Percentiles rank a stretch among this genome's conserved stretches.
Conservation (phyloP, 2,888 invertebrate species). For the Melangyna quadrimaculata region DNA sequence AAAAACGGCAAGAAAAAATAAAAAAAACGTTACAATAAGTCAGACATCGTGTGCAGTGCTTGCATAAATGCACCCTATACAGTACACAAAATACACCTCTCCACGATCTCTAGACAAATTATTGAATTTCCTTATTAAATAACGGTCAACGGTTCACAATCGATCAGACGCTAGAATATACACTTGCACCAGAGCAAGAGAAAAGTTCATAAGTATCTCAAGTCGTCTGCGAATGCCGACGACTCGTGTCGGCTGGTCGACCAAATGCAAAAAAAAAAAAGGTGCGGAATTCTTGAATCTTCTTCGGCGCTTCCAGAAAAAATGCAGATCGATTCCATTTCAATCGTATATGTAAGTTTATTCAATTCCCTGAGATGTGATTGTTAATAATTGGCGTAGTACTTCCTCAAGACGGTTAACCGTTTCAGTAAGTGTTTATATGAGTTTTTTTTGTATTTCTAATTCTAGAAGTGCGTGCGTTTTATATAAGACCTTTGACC, state of each 20-base stretch:
- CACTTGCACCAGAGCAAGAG: background rate
- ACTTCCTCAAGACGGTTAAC: constrained; percentile 55
- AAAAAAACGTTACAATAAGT: constrained; percentile 49
- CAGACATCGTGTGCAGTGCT: background rate
- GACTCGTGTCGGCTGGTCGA: too few species aligned
- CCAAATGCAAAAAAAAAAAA: constrained; percentile 10
- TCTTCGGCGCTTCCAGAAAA: constrained; percentile 15
- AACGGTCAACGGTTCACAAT: constrained; percentile 61
- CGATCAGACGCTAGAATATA: constrained; percentile 44
- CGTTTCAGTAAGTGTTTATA: constrained; percentile 7
- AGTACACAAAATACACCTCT: background rate
- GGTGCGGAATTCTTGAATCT: constrained; percentile 38
- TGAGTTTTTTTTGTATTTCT: background rate
- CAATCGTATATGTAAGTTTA: constrained; percentile 27
- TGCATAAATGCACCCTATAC: constrained; percentile 7
- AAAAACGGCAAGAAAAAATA: constrained; percentile 7
- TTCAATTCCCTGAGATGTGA: constrained; percentile 61
- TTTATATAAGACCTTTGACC: constrained; percentile 53
- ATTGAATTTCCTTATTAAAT: constrained; percentile 71
- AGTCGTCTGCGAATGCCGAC: background rate
- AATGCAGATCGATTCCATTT: constrained; percentile 65
- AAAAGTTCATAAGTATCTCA: constrained; percentile 5
- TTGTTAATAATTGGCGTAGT: constrained; percentile 64
- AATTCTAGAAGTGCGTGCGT: constrained; percentile 23
- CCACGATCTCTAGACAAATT: constrained; percentile 26